Evolutionary conservation across 2,888 invertebrate genomes (phyloP), one percentile per base, ranked within the genome.

Genomic region (Thyatira batis): DNA sequence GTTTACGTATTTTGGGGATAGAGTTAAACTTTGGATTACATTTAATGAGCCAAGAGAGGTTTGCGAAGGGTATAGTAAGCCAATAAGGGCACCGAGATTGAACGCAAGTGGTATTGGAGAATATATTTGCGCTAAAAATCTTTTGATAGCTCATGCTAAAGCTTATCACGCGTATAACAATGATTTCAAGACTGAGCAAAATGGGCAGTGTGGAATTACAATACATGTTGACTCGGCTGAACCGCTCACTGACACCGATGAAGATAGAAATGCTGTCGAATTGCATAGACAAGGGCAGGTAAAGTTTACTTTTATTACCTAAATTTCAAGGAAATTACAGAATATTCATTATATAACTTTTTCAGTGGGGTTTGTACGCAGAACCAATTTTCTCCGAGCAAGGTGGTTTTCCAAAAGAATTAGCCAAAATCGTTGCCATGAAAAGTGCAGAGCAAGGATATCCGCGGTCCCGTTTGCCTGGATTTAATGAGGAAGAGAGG

Each of bases 21-120:
- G 91, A 57, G 92, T 90, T 0, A 90, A 93, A 60, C 74, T 78
- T 21, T 94, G 93, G 93, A 87, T 93, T 3, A 94, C 94, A 0
- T 87, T 93, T 54, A 94, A 94, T 65, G 94, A 94, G 60, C 93
- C 92, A 0, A 77, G 65, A 49, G 76, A 82, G 58, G 76, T 81
- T 43, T 89, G 85, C 52, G 65, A 71, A 3, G 92, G 92, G 0
- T 94, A 94, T 67, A 89, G 89, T 0, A 60, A 54, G 1, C 73
- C 60, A 0, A 63, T 67, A 1, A 73, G 70, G 52, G 82, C 86
- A 6, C 87, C 87, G 0, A 73, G 76, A 33, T 55, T 92, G 4
- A 80, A 87, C 33, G 73, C 79, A 0, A 73, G 87, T 0, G 92
- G 90, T 33, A 68, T 89, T n/a, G 92, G 82, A 0, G 87, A 87